phyloP scores from a whole-genome alignment of 2,888 invertebrate species.

The Mimumesa dahlbomi region DNA sequence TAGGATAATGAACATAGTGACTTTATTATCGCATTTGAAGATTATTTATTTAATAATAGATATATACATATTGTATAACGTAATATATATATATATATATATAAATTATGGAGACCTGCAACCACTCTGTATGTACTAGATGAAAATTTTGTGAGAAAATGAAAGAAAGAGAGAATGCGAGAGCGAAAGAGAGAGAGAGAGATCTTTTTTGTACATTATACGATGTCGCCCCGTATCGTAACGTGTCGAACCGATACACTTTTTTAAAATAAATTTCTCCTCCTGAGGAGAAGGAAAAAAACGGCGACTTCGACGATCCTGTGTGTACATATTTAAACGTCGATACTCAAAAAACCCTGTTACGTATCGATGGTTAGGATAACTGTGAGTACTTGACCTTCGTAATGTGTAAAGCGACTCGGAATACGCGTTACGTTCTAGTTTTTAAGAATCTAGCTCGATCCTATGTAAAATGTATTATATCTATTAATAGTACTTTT shows the following conservation, averaged over 20 bases:
- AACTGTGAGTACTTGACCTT: constrained; percentile 48
- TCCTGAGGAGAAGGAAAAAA: constrained; percentile 7
- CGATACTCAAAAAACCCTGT: constrained; percentile 55
- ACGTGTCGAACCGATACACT: constrained; percentile 35
- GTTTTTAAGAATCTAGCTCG: constrained; percentile 70
- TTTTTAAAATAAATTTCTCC: constrained; percentile 19
- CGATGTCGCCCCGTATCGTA: constrained; percentile 37
- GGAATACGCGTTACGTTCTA: constrained; percentile 58
- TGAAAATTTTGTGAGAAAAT: constrained; percentile 2
- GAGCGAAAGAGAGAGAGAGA: constrained; percentile 19
- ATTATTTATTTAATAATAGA: constrained; percentile 79
- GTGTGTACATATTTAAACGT: constrained; percentile 64
- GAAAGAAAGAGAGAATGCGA: not conserved
- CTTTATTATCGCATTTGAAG: constrained; percentile 79
- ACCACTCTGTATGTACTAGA: constrained; percentile 59
- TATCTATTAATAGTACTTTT: constrained; percentile 71
- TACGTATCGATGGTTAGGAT: constrained; percentile 54
- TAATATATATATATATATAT: constrained; percentile 54
- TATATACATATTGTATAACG: constrained; percentile 57
- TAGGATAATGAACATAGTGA: constrained; percentile 70
- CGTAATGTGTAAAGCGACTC: constrained; percentile 48
- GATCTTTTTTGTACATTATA: constrained; percentile 68
- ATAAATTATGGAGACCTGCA: constrained; percentile 51
- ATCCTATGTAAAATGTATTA: constrained; percentile 77
- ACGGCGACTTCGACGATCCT: constrained; percentile 44